Evolutionary conservation across 2,113 vertebrate species (phyloP), one percentile per base, ranked within the genome.

Genomic region (Burhinus bistriatus): DNA sequence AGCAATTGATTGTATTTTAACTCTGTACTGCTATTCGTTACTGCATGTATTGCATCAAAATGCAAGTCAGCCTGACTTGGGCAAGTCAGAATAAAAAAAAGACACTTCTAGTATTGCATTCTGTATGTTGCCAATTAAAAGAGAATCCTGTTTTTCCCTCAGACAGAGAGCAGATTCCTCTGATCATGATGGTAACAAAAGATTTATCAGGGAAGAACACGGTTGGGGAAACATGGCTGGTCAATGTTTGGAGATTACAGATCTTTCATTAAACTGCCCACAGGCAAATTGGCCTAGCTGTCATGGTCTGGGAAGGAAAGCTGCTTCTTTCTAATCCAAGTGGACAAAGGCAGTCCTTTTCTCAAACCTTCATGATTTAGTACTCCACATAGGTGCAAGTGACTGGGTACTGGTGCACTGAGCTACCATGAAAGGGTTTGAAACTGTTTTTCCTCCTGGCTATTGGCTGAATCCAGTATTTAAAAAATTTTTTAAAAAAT

Each of bases 351-450:
- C 30, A 62, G 54, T 62, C 7, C 2, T 23, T 89, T 87, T 64
- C 72, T 94, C 4, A 1, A 87, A 68, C 9, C 9, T 81, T 75
- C 0, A 0, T 49, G 36, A 23, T 65, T 73, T 49, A 42, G 15
- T 83, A 20, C 5, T 80, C 9, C 13, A 30, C 7, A 2, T 7
- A 36, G 32, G 9, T 77, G 19, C 29, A 87, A 52, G 23, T 38
- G 25, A 17, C 16, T 68, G 22, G 7, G 8, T 64, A 29, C 22
- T 47, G 29, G 16, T 51, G 5, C 19, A 54, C 9, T 3, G 0
- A 86, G 32, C 20, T 58, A 13, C 23, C 6, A 3, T 45, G 18
- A n/a, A 64, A 62, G 13, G 15, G 40, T 54, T 47, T 44, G 11
- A 80, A 88, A 87, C 30, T 29, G 4, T 47, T 83, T 77, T 83